Evolutionary conservation across 2,888 invertebrate genomes (phyloP).

Genomic region (Melikaiella ostensackeni): DNA sequence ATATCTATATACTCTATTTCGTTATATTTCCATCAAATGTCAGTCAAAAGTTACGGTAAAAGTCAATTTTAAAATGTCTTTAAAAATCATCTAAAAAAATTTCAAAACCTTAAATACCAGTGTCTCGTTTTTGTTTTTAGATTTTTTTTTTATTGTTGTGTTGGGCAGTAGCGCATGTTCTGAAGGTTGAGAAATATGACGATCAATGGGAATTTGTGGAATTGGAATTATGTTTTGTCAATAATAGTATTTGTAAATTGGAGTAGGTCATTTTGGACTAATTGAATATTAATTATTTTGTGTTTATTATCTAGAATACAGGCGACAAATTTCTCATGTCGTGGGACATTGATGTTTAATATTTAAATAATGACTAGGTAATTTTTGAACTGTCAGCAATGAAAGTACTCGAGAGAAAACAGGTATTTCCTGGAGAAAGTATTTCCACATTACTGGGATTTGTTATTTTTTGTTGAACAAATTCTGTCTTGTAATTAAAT

Average conservation of each 20-base stretch:
- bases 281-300: not conserved
- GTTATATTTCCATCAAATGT: not conserved
- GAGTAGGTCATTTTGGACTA: not conserved
- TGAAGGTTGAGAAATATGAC: constrained; percentile 6
- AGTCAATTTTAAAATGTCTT: not conserved
- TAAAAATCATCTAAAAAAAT: not conserved
- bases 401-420: constrained; percentile 30
- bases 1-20: not conserved
- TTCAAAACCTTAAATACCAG: not conserved
- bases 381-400: not conserved
- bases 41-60: not conserved
- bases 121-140: not conserved
- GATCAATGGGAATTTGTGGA: constrained; percentile 19
- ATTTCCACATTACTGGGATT: constrained; percentile 4
- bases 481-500: not conserved
- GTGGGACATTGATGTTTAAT: not conserved
- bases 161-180: not conserved
- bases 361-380: not conserved
- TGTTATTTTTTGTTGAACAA: constrained; percentile 13
- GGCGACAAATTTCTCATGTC: too few species aligned
- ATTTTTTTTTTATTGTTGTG: not conserved
- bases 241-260: not conserved
- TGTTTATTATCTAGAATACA: not conserved
- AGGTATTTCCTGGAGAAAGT: constrained; percentile 35
- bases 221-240: not conserved